Base-by-base conservation (phyloP, 2,888 invertebrate species). In the Augiades crinisus region DNA sequence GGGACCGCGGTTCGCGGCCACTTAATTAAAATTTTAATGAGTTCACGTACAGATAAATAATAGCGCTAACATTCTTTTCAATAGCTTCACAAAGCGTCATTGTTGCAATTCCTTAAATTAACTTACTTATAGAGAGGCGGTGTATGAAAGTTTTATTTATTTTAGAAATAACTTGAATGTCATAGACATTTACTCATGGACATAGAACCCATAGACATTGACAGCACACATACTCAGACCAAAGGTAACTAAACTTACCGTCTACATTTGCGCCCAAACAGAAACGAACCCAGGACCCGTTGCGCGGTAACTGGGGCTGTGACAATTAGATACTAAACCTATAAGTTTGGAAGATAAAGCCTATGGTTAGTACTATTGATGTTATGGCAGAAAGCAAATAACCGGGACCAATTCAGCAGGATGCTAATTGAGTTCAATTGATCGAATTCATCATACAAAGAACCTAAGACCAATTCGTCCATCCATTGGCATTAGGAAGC, bases 21-120 rank as follows among this genome's bases (percentile, higher is more conserved):
- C 67, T 77, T 84, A 77, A 82, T 84, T 82, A 84, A 81, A 81
- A 75, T 78, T 77, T 78, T 75, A 78, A 75, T 69, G 67, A 73
- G 68, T 68, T 67, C 47, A 47, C n/a, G 14, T 40, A 21, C 31
- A 40, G 47, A 46, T 46, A 46, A 38, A 37, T 10, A 31, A 14
- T 47, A 14, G 31, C 33, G 31, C 47, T 13, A 22, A 33, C 33
- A 40, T 47, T 16, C 47, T 40, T 47, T 47, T 40, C 33, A 47
- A 47, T 33, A 21, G 40, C 40, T 31, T 47, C 33, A 31, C 38
- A 47, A 38, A 27, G 38, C 21, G 40, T 14, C 30, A 30, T 30
- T 47, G 47, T 47, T 21, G 38, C 30, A 30, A 47, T 47, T 22
- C 21, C 30, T 27, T 38, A n/a, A 40, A 38, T 10, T 14, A 5